Conservation (phyloP, 2,888 invertebrate species). For the Drosophila heteroneura region DNA sequence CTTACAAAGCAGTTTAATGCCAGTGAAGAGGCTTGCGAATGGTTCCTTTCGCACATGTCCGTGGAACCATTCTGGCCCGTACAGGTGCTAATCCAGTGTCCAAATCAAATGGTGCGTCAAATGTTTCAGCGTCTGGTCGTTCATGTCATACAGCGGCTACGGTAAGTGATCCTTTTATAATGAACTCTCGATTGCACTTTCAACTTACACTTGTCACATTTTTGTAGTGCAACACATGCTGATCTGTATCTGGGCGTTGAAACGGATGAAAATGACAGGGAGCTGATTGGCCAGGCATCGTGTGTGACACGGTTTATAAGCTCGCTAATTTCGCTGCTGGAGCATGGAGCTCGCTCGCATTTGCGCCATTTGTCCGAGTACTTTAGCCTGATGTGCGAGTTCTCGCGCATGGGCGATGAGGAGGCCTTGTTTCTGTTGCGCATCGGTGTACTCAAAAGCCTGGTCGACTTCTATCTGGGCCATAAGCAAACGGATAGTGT, state of each 20-base stretch:
- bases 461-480: constrained; percentile 96
- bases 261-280: constrained; percentile 86
- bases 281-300: constrained; percentile 90
- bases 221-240: constrained; percentile 87
- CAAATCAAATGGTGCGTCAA: constrained; percentile 98
- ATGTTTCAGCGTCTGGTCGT: constrained; percentile 98
- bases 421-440: constrained; percentile 95
- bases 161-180: constrained; percentile 85
- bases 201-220: background rate
- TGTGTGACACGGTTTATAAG: constrained; percentile 97
- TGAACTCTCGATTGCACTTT: background rate
- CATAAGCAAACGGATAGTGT: constrained; percentile 91
- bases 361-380: constrained; percentile 96
- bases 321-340: constrained; percentile 94
- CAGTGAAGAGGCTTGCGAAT: constrained; percentile 94
- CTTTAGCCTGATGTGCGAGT: constrained; percentile 96
- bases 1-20: constrained; percentile 97
- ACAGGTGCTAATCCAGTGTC: constrained; percentile 97
- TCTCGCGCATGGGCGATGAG: constrained; percentile 97
- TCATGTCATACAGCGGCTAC: constrained; percentile 96
- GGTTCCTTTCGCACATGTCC: constrained; percentile 97
- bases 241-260: constrained; percentile 87
- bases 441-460: constrained; percentile 94
- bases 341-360: constrained; percentile 94
- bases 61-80: constrained; percentile 98